phyloP scores from a whole-genome alignment of 53 echinoderm and acorn worm species.

The Temnopleurus reevesii region DNA sequence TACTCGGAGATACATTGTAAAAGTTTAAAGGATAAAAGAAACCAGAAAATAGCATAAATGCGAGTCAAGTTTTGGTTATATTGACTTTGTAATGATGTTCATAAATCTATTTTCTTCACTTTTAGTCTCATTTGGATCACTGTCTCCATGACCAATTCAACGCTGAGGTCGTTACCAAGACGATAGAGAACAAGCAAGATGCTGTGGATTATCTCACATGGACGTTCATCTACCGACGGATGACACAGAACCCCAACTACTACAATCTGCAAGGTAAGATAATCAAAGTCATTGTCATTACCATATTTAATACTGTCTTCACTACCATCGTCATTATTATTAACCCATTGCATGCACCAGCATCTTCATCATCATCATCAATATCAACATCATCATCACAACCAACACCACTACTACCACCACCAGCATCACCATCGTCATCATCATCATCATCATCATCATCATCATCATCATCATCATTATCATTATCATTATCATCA shows the following conservation, averaged over 20 bases:
- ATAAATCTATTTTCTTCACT: neutral
- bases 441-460: neutral
- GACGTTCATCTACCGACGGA: slow-evolving; percentile 98
- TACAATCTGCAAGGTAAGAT: slow-evolving; percentile 94
- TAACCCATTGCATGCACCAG: neutral
- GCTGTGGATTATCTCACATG: slow-evolving; percentile 99
- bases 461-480: neutral
- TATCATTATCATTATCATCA: too few species aligned
- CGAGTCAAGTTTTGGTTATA: too few species aligned
- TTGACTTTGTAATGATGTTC: too few species aligned
- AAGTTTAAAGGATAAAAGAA: too few species aligned
- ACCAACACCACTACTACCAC: too few species aligned
- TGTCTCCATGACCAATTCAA: slow-evolving; percentile 99
- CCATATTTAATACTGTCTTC: too few species aligned
- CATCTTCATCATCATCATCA: neutral
- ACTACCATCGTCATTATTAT: neutral
- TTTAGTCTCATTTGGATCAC: slow-evolving; percentile 93
- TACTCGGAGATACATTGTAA: too few species aligned
- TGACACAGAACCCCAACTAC: slow-evolving; percentile 99
- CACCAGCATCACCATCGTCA: too few species aligned
- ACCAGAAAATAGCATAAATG: too few species aligned
- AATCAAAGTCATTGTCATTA: too few species aligned
- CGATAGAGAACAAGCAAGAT: slow-evolving; percentile 99
- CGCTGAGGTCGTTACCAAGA: slow-evolving; percentile 99
- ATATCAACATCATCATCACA: too few species aligned